Conservation (phyloP, 2,888 invertebrate genomes). For the Pseudeuparius sepicola region DNA sequence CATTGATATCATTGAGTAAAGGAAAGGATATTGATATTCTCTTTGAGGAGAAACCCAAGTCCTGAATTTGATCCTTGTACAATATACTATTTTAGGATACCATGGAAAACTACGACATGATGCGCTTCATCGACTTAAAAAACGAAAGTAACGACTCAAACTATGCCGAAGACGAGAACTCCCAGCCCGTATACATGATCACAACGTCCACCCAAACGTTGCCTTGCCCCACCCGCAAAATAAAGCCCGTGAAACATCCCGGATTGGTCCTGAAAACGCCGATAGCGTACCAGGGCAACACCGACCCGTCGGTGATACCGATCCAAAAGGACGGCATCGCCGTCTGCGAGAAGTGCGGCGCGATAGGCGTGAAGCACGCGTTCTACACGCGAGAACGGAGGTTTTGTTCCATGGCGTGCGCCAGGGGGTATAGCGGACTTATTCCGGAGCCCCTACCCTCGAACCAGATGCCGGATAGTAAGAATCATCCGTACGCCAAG, state of each 20-base stretch:
- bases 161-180: conserved; percentile 42
- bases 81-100: conserved; percentile 29
- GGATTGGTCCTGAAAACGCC: conserved; percentile 66
- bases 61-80: no score
- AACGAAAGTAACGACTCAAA: conserved; percentile 39
- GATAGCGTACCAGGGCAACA: conserved; percentile 68
- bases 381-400: conserved; percentile 75
- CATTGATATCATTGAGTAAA: no score
- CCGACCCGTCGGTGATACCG: conserved; percentile 77
- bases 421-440: conserved; percentile 46
- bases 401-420: conserved; percentile 74
- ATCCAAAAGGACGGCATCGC: conserved; percentile 83
- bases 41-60: no score
- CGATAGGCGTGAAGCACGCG: conserved; percentile 76
- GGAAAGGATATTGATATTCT: no score
- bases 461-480: conserved; percentile 30
- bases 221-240: conserved; percentile 49
- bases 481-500: conserved; percentile 34
- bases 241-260: conserved; percentile 64
- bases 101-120: conserved; percentile 39
- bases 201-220: conserved; percentile 48
- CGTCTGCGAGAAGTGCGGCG: conserved; percentile 76
- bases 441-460: conserved; percentile 36
- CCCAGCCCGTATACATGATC: conserved; percentile 39
- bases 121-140: conserved; percentile 37